Conservation (phyloP, 2,797 vertebrate genomes). For the Galaxias olidus region DNA sequence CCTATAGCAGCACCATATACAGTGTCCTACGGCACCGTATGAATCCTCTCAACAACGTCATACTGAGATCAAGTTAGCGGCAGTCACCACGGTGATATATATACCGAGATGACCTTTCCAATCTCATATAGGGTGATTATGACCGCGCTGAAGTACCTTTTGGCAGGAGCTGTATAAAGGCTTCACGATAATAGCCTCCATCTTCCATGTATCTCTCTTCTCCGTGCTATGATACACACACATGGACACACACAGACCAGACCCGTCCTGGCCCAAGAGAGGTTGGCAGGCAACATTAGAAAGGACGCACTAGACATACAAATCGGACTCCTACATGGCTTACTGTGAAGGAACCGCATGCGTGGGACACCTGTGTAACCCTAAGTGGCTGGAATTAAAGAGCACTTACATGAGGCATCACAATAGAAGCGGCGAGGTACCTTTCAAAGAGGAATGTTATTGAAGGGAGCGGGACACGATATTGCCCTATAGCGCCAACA, state of each 20-base stretch:
- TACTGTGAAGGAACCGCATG: conserved; percentile 32
- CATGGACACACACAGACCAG: conserved; percentile 8
- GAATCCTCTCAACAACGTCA: conserved; percentile 32
- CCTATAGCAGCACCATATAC: no score
- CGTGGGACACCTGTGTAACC: conserved; percentile 50
- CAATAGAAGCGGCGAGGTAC: conserved; percentile 62
- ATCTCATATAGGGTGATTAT: conserved; percentile 61
- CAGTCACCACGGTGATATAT: conserved; percentile 49
- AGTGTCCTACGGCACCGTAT: conserved; percentile 12
- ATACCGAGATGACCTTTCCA: conserved; percentile 49
- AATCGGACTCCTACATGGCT: conserved; percentile 6
- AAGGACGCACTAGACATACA: conserved; percentile 13
- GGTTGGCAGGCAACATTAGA: conserved; percentile 24
- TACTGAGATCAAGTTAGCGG: conserved; percentile 48
- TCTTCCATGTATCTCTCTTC: conserved; percentile 47
- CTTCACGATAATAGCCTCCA: conserved; percentile 51
- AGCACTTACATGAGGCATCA: conserved; percentile 71
- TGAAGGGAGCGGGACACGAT: conserved; percentile 58
- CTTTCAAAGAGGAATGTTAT: conserved; percentile 62
- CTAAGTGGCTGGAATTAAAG: conserved; percentile 63
- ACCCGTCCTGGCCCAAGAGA: conserved; percentile 47
- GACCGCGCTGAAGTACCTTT: conserved; percentile 42
- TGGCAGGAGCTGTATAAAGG: conserved; percentile 52
- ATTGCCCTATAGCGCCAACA: conserved; percentile 54
- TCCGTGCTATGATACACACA: conserved; percentile 52